phyloP scores from a whole-genome alignment of 2,113 vertebrate species.

The Centrocercus urophasianus region DNA sequence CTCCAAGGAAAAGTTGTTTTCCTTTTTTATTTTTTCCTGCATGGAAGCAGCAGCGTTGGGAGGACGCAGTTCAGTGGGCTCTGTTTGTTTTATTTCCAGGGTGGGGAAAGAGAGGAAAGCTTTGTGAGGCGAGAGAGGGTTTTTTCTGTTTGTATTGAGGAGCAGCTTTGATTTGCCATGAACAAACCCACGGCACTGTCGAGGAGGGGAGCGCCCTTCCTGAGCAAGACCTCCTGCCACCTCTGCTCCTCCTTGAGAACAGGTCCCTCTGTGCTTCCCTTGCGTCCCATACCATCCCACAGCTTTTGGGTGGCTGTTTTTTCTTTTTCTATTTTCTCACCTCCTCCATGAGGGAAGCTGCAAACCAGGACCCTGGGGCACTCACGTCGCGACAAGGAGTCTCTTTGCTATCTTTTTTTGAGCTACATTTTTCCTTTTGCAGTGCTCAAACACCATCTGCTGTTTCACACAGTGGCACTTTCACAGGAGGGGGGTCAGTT shows the following conservation, averaged over 20 bases:
- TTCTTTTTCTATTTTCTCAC: background rate
- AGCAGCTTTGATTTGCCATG: background rate
- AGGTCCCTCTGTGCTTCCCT: background rate
- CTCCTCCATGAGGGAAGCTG: background rate
- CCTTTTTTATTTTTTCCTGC: background rate
- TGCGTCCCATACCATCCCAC: background rate
- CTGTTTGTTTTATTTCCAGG: background rate
- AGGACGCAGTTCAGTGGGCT: rapidly evolving
- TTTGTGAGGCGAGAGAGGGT: background rate
- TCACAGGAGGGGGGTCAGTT: background rate
- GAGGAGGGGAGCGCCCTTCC: rapidly evolving
- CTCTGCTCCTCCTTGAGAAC: background rate
- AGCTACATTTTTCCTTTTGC: background rate
- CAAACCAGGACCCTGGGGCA: background rate
- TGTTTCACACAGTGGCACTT: background rate
- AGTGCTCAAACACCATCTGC: constrained; percentile 60
- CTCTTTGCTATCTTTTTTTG: background rate
- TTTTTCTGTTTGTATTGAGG: background rate
- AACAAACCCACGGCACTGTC: background rate
- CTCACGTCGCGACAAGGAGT: rapidly evolving
- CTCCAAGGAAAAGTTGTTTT: background rate
- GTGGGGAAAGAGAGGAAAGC: background rate
- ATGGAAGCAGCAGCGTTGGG: rapidly evolving
- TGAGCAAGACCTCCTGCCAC: background rate
- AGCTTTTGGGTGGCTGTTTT: background rate